phyloP scores from a whole-genome alignment of 2,888 invertebrate genomes.

The Patella depressa region DNA sequence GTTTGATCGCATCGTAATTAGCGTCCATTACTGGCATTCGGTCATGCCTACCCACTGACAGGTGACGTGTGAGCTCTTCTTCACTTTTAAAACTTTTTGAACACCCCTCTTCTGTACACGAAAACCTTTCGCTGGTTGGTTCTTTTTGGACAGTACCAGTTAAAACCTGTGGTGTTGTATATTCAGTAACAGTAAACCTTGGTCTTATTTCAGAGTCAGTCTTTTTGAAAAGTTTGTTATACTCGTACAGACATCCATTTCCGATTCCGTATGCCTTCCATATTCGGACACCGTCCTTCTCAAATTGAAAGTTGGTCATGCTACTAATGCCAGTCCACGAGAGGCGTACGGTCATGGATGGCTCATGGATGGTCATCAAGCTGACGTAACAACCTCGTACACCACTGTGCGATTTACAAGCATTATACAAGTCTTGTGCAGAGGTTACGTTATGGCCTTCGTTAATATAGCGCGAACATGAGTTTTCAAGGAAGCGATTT shows the following conservation, averaged over 20 bases:
- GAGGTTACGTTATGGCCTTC: too few species aligned
- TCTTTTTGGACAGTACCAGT: not conserved
- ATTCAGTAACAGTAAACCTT: not conserved
- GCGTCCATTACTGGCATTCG: too few species aligned
- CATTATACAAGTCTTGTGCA: too few species aligned
- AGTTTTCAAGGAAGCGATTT: too few species aligned
- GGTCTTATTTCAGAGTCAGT: not conserved
- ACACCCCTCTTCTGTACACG: not conserved
- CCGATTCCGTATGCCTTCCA: not conserved
- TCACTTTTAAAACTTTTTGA: too few species aligned
- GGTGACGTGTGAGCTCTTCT: too few species aligned
- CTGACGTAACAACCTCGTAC: too few species aligned
- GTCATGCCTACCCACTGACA: too few species aligned
- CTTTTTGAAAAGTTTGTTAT: not conserved
- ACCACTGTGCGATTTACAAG: too few species aligned
- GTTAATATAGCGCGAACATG: too few species aligned
- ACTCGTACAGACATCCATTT: not conserved
- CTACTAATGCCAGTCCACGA: not conserved
- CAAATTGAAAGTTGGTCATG: not conserved
- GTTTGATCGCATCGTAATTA: too few species aligned
- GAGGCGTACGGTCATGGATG: not conserved
- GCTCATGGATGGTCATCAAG: not conserved
- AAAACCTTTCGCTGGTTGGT: not conserved
- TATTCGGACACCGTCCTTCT: not conserved
- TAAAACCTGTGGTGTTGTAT: not conserved